Percentiles rank a stretch among this genome's conserved stretches.
phyloP scores from a whole-genome alignment of 2,113 vertebrate species.

The Zapornia atra region DNA sequence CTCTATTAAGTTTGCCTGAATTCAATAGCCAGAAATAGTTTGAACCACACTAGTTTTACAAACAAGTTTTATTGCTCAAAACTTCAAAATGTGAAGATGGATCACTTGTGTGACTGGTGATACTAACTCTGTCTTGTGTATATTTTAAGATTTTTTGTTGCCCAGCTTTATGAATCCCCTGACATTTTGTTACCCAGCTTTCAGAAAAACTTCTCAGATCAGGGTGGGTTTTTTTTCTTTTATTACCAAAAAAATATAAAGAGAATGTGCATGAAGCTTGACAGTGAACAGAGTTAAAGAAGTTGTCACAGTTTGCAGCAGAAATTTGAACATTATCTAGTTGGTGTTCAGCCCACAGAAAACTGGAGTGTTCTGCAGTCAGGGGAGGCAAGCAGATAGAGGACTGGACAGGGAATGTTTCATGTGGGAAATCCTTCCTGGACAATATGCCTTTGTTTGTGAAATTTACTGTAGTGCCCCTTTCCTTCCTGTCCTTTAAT shows the following conservation, averaged over 20 bases:
- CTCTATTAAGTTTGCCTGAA: conserved; percentile 1
- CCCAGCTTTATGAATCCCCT: background rate
- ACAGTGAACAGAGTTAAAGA: background rate
- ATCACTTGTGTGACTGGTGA: background rate
- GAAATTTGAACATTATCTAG: background rate
- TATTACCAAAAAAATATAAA: background rate
- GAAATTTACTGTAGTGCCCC: background rate
- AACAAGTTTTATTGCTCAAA: conserved; percentile 3
- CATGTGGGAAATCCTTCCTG: background rate
- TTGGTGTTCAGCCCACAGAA: background rate
- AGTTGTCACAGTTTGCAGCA: background rate
- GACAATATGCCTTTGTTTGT: background rate
- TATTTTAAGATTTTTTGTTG: background rate
- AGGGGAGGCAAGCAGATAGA: background rate
- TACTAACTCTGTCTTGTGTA: background rate
- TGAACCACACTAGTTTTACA: background rate
- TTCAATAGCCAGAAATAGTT: background rate
- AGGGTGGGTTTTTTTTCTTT: background rate
- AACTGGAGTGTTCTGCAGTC: background rate
- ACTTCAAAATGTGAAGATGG: background rate
- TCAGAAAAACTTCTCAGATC: background rate
- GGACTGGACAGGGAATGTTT: background rate
- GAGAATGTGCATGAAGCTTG: background rate
- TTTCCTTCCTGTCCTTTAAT: background rate
- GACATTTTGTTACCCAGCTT: background rate